Base-by-base conservation (phyloP, 2,797 vertebrate genomes). In the Petrocephalus schoutedeni region DNA sequence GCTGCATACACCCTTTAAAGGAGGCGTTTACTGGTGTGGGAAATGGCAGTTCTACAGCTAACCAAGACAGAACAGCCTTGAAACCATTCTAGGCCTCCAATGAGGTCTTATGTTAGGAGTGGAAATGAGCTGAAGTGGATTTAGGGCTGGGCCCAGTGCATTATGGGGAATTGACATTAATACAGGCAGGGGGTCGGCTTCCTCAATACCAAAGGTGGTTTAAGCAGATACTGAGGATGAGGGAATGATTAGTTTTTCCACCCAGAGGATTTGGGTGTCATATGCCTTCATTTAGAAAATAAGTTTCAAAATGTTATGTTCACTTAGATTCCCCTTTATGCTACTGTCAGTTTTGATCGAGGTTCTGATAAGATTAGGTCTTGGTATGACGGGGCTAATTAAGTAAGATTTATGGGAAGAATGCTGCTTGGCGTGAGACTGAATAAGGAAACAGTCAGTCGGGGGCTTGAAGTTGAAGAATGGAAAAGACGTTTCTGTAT, bases 341-440 rank as follows among this genome's bases (percentile, higher is more conserved):
- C 67, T 74, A 41, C 67, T 74, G 67, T 74, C 67, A 41, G 67
- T 74, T 74, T 74, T 74, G 67, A 74, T 74, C 32, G 32, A 74
- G 67, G 32, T 74, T 74, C 67, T 74, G 67, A 74, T 74, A 74
- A 41, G 67, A 41, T 41, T 41, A 59, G 84, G 54, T 41, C 28
- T 86, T 57, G 21, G 84, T 85, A 6, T n/a, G 51, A 57, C 84
- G 5, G 84, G 56, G 12, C 54, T 57, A 86, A 86, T 86, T 56
- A 86, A 86, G 84, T 86, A 28, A 86, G 53, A 86, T 86, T 57
- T 36, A 83, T 83, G 80, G 67, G 67, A 74, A 19, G 32, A 41
- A 74, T 16, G 67, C 36, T 19, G 67, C 67, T 41, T 16, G 32
- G 67, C 67, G 32, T 1, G 14, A 12, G 64, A 36, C 32, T 16